Base-by-base conservation (phyloP, 1,140 invertebrate species). In the Apis mellifera region DNA sequence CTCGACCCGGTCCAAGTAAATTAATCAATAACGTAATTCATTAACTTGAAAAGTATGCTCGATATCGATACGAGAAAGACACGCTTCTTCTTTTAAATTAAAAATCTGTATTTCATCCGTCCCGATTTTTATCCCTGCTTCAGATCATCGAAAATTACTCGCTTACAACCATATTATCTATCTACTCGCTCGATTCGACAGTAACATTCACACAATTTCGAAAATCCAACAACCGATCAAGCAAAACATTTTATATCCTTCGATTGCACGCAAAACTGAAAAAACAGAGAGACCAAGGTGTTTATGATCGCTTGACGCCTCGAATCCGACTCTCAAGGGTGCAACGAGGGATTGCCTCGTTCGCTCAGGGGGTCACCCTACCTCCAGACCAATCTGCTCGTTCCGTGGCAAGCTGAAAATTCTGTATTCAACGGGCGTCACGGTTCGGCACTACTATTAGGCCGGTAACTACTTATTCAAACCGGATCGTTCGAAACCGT, bases 401-500 rank as follows among this genome's bases (percentile, higher is more conserved):
- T 42, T 59, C 57, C 72, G 71, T 52, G 76, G 55, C 82, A 68
- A 60, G 68, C 70, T 52, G 84, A 84, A 89, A 85, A 92, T 92
- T 93, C 77, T 76, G 92, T 92, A 94, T 93, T 93, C 92, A 90
- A 82, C 76, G 72, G 82, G 78, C 92, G 92, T 93, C 89, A 90
- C 82, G 84, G 91, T 91, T 90, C 92, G 82, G 90, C 87, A 89
- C 85, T 87, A 84, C 91, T 92, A 93, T 93, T 93, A 93, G 89
- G 86, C 89, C 81, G 85, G 91, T 93, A 93, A 93, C 92, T 94
- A 93, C 92, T 93, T 93, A 93, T 94, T 93, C 92, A 93, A 93
- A 90, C 90, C 85, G 91, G 86, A 93, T 92, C 90, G 90, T 82
- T 90, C 80, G 82, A 89, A 88, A 84, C 90, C 89, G 84, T 84